phyloP scores from a whole-genome alignment of 2,113 vertebrate species.

The Oreochromis niloticus region DNA sequence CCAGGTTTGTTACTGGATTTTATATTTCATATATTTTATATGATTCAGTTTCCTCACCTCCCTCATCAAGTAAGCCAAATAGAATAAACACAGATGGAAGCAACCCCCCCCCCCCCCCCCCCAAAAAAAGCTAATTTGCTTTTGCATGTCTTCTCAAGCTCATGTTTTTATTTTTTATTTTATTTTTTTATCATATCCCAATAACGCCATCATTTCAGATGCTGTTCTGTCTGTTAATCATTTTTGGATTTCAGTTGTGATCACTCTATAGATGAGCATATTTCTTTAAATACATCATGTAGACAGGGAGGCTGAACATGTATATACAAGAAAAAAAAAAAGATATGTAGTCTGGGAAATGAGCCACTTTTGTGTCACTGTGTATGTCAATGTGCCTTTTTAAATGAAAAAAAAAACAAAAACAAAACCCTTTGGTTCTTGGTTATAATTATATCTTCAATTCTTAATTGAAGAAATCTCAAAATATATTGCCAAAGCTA shows the following conservation, averaged over 20 bases:
- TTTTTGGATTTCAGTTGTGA: neutral
- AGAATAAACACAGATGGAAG: neutral
- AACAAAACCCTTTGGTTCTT: neutral
- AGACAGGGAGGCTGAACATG: neutral
- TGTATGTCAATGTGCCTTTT: neutral
- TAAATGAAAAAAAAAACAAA: neutral
- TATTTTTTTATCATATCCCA: no score
- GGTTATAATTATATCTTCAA: neutral
- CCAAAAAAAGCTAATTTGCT: neutral
- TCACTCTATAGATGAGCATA: neutral
- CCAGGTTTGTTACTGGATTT: neutral
- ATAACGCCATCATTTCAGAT: neutral
- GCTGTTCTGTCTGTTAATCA: neutral
- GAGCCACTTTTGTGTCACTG: no score
- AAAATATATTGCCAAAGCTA: neutral
- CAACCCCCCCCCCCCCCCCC: no score
- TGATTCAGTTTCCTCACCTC: neutral
- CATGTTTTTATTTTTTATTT: neutral
- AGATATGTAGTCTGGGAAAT: neutral
- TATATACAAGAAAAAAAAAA: neutral
- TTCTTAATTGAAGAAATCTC: neutral
- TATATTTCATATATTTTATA: neutral
- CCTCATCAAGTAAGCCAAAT: neutral
- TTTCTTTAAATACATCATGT: neutral
- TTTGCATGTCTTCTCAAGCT: neutral